Evolutionary conservation across 2,797 vertebrate species (phyloP), one percentile per base, ranked within the genome.

Genomic region (Danio aesculapii): DNA sequence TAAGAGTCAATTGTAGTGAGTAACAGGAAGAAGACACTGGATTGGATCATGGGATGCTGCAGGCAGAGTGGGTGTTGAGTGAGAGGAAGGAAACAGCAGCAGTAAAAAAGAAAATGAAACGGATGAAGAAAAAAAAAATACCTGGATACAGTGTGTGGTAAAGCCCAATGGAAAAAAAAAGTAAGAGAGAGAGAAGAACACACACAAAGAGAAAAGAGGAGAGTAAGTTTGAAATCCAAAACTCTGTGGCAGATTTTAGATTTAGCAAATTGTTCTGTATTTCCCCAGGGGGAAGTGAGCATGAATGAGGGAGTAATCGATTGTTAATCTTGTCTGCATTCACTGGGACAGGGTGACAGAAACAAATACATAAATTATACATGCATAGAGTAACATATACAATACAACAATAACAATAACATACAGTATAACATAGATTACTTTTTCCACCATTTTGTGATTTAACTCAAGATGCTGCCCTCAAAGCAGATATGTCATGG

Each of bases 61-160:
- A 63, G 55, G 61, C 21, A 67, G 75, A 64, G 81, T 82, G 72
- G 72, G 75, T 71, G 76, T 66, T 52, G 74, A 80, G 74, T 43
- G 49, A 75, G 72, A 70, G 73, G 52, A 74, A 59, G 68, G 52
- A 50, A n/a, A 55, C 43, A 52, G 82, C 77, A 79, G 71, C 77
- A 68, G 30, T 58, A 75, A 39, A 41, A n/a, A 55, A 55, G 21
- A 77, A 72, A 82, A 59, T 13, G 21, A n/a, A 59, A 64, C 16
- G 59, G 46, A 44, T 19, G 8, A 52, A n/a, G 14, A 49, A 10
- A 69, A 71, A 77, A 69, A 47, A 77, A 19, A 21, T 30, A 55
- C 13, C 49, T 61, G 70, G 61, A 82, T 72, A 47, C 17, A 72
- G 14, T 57, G 14, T 52, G 41, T 57, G 72, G 62, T 13, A 72